A percentile compares a stretch with the other conserved stretches of the same genome.
These are phyloP conservation scores for Teinopalpus imperialis DNA, from an alignment of 2,888 invertebrate species.

Conservation along the genomic window DNA sequence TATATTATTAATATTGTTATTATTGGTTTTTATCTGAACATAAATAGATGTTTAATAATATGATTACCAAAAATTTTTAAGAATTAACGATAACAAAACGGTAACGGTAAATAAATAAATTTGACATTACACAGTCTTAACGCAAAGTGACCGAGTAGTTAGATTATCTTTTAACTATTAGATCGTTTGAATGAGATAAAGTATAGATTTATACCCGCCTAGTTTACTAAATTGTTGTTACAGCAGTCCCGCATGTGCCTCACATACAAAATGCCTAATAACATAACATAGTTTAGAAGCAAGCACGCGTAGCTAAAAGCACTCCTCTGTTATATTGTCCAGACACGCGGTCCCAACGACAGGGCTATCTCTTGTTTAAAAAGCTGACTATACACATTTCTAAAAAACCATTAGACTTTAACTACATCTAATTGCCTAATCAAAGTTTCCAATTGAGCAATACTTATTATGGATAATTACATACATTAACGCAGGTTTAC, in stretches of 20 bases:
- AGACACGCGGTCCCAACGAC: constrained; percentile 45
- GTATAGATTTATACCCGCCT: constrained; percentile 39
- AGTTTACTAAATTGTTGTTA: constrained; percentile 44
- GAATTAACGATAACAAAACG: too few relatives aligned
- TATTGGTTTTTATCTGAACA: too few relatives aligned
- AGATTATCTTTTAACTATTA: constrained; percentile 32
- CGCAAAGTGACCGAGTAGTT: neutral
- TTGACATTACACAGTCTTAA: too few relatives aligned
- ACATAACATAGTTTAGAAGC: constrained; percentile 43
- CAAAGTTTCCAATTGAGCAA: constrained; percentile 14
- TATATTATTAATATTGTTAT: too few relatives aligned
- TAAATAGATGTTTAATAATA: too few relatives aligned
- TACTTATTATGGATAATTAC: constrained; percentile 52
- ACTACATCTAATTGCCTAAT: constrained; percentile 10
- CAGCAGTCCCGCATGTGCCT: constrained; percentile 52
- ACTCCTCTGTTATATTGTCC: constrained; percentile 43
- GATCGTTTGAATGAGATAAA: constrained; percentile 40
- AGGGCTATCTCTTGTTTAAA: constrained; percentile 24
- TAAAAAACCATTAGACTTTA: constrained; percentile 10
- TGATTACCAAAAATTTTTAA: too few relatives aligned
- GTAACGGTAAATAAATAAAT: too few relatives aligned
- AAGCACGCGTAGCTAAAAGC: constrained; percentile 35
- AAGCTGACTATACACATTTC: constrained; percentile 6
- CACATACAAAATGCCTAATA: constrained; percentile 68
- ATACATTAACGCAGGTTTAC: constrained; percentile 40